These are phyloP conservation scores for Clistopyga incitator DNA, from an alignment of 2,888 invertebrate genomes.

Conservation along the genomic window DNA sequence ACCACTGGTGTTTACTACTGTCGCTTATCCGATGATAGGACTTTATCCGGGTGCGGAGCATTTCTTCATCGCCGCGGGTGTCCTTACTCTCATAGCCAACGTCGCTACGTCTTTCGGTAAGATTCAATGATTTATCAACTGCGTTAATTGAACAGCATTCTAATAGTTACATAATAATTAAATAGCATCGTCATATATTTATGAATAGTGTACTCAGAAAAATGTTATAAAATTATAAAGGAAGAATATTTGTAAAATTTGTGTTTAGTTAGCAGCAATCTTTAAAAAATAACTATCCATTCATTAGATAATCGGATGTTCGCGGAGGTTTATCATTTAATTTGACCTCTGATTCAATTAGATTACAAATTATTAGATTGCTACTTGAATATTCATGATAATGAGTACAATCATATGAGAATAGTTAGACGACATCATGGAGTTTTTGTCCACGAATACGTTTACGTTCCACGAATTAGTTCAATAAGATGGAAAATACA, in stretches of 20 bases:
- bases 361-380: too few relatives aligned
- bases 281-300: neutral
- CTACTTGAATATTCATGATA: too few relatives aligned
- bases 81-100: slow-evolving; percentile 94
- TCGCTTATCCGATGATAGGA: slow-evolving; percentile 96
- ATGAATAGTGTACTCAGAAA: neutral
- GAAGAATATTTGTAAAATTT: neutral
- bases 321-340: neutral
- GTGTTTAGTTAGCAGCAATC: neutral
- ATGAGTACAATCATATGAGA: too few relatives aligned
- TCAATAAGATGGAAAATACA: neutral
- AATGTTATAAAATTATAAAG: neutral
- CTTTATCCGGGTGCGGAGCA: slow-evolving; percentile 88
- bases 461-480: too few relatives aligned
- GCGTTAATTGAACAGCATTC: neutral
- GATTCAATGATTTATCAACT: slow-evolving; percentile 64
- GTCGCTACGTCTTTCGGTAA: slow-evolving; percentile 95
- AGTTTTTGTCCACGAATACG: too few relatives aligned
- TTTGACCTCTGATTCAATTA: neutral
- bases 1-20: slow-evolving; percentile 92
- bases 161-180: neutral
- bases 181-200: neutral
- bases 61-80: slow-evolving; percentile 90
- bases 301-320: neutral
- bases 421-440: too few relatives aligned